Conservation (phyloP, 2,888 invertebrate species). For the Caenorhabditis plicata region DNA sequence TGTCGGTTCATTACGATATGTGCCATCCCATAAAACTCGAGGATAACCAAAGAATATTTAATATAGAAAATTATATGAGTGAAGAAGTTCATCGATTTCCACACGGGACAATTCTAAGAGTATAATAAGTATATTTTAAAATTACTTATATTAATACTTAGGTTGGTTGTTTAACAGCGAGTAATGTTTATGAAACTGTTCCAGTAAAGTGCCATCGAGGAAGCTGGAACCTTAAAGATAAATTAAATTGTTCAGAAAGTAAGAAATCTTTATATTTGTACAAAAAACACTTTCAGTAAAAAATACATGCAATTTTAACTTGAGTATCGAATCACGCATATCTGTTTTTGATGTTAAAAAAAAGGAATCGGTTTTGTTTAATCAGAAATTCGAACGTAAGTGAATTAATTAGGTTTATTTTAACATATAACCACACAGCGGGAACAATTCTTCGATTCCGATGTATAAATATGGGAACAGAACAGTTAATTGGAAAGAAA, state of each 20-base stretch:
- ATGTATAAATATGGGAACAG: slow-evolving; percentile 52
- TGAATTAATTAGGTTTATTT: too few relatives aligned
- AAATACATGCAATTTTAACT: slow-evolving; percentile 44
- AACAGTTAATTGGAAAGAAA: slow-evolving; percentile 31
- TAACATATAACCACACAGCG: too few relatives aligned
- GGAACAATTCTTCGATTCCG: slow-evolving; percentile 52
- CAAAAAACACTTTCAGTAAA: slow-evolving; percentile 26
- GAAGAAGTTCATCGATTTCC: slow-evolving; percentile 46
- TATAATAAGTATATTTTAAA: slow-evolving; percentile 1
- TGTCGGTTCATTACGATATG: slow-evolving; percentile 34
- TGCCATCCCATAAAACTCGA: slow-evolving; percentile 32
- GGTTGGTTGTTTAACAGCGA: slow-evolving; percentile 34
- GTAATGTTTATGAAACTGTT: slow-evolving; percentile 18
- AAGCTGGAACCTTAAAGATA: slow-evolving; percentile 49
- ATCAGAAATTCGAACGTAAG: slow-evolving; percentile 57
- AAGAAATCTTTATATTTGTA: not conserved
- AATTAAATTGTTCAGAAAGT: slow-evolving; percentile 48
- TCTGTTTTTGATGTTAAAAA: slow-evolving; percentile 51
- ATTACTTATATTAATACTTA: not conserved
- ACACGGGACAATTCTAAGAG: slow-evolving; percentile 52
- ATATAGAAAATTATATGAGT: slow-evolving; percentile 52
- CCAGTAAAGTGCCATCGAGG: slow-evolving; percentile 54
- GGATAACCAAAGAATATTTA: slow-evolving; percentile 35
- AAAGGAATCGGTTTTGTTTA: slow-evolving; percentile 57
- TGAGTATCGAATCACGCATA: slow-evolving; percentile 40